Evolutionary conservation across 2,797 vertebrate species (phyloP).

Genomic region (Otolemur crassicaudatus): DNA sequence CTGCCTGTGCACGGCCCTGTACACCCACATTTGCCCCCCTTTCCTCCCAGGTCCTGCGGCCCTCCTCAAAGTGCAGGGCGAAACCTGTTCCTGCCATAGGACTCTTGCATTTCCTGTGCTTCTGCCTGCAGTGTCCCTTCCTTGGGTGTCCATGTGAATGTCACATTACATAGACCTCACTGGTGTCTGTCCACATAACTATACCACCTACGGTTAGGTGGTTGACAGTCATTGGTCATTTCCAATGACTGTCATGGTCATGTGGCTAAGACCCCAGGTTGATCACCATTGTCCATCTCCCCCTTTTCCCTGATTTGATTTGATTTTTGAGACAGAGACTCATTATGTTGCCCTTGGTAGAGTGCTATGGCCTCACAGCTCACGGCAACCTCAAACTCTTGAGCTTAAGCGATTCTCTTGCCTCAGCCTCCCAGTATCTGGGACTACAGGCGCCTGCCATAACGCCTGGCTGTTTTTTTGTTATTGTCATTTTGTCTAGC

Average conservation of each 20-base stretch:
- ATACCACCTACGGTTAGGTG: rapidly evolving
- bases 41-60: background rate
- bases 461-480: no score
- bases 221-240: no score
- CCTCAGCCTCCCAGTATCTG: no score
- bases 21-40: rapidly evolving
- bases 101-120: background rate
- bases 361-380: no score
- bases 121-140: background rate
- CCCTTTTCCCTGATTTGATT: background rate
- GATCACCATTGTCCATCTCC: background rate
- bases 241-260: no score
- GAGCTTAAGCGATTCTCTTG: no score
- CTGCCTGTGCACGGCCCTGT: background rate
- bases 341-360: background rate
- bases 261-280: background rate
- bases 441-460: no score
- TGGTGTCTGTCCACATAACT: rapidly evolving
- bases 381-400: no score
- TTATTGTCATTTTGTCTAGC: no score
- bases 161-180: background rate
- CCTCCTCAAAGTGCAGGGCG: background rate
- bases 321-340: no score
- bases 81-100: background rate
- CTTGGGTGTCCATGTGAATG: background rate